Conservation (phyloP, 1,140 invertebrate species). For the Dendroctonus ponderosae region DNA sequence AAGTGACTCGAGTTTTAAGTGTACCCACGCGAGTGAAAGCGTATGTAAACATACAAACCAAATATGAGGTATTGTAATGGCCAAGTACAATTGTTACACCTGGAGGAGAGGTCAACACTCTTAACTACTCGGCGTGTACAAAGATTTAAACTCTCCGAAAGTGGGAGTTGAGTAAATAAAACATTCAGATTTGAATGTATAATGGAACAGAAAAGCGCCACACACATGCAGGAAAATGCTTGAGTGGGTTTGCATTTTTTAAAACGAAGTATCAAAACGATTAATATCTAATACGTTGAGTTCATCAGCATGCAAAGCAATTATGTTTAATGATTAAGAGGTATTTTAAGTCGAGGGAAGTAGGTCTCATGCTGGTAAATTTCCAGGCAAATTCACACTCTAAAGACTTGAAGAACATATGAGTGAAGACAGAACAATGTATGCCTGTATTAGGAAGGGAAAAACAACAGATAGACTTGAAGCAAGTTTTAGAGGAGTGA, state of each 20-base stretch:
- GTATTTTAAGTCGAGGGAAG: no score
- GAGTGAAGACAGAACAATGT: no score
- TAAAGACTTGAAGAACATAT: no score
- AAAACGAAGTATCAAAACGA: neutral
- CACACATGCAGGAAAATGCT: slow-evolving; percentile 8
- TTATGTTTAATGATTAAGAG: no score
- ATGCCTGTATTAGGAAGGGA: no score
- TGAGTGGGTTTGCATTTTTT: neutral
- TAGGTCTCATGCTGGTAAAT: no score
- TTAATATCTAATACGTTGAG: no score
- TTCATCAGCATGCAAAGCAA: no score
- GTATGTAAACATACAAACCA: slow-evolving; percentile 12
- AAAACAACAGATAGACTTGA: no score
- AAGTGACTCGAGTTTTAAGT: neutral
- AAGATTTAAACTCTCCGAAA: neutral
- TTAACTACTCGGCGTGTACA: slow-evolving; percentile 10
- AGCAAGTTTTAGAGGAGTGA: no score
- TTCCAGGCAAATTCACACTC: no score
- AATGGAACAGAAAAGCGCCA: slow-evolving; percentile 12
- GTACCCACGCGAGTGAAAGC: slow-evolving; percentile 14
- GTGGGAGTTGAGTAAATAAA: slow-evolving; percentile 24
- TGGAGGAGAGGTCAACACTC: slow-evolving; percentile 22
- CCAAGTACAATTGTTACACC: slow-evolving; percentile 20
- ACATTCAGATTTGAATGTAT: slow-evolving; percentile 16
- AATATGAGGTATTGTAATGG: slow-evolving; percentile 21